A percentile compares a stretch with the other conserved stretches of the same genome.
These are phyloP conservation scores for Gymnocheta viridis DNA, from an alignment of 2,888 invertebrate species.

Conservation along the genomic window DNA sequence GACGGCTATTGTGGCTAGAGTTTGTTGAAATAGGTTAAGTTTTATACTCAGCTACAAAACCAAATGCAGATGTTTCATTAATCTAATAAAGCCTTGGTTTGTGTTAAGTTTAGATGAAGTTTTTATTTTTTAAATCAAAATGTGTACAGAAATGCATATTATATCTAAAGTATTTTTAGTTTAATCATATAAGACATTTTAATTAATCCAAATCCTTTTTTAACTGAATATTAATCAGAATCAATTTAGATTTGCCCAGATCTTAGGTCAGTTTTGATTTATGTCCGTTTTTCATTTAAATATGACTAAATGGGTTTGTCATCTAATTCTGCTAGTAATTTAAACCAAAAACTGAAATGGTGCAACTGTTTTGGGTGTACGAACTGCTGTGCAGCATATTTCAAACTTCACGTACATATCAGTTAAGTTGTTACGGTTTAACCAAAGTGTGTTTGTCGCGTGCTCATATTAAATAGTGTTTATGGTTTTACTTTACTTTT, in stretches of 20 bases:
- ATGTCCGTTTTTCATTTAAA: slow-evolving; percentile 1
- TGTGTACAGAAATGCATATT: too few relatives aligned
- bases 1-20: too few relatives aligned
- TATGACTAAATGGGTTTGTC: slow-evolving; percentile 54
- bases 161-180: too few relatives aligned
- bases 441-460: slow-evolving; percentile 69
- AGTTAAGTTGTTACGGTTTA: slow-evolving; percentile 60
- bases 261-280: slow-evolving; percentile 36
- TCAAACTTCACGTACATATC: slow-evolving; percentile 23
- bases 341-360: slow-evolving; percentile 14
- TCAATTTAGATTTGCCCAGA: slow-evolving; percentile 10
- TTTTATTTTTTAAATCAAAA: too few relatives aligned
- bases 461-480: slow-evolving; percentile 51
- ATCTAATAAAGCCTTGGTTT: too few relatives aligned
- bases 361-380: background rate
- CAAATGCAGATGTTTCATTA: too few relatives aligned
- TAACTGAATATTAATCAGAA: slow-evolving; percentile 15
- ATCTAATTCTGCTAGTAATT: slow-evolving; percentile 15
- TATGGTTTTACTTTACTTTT: slow-evolving; percentile 45
- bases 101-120: too few relatives aligned
- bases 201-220: background rate
- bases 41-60: too few relatives aligned
- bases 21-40: too few relatives aligned
- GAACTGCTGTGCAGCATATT: slow-evolving; percentile 2
- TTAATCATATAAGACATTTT: background rate